Percentiles rank a stretch among this genome's conserved stretches.
Evolutionary conservation across 2,888 invertebrate species (phyloP).

Genomic region (Drosophila lutescens): DNA sequence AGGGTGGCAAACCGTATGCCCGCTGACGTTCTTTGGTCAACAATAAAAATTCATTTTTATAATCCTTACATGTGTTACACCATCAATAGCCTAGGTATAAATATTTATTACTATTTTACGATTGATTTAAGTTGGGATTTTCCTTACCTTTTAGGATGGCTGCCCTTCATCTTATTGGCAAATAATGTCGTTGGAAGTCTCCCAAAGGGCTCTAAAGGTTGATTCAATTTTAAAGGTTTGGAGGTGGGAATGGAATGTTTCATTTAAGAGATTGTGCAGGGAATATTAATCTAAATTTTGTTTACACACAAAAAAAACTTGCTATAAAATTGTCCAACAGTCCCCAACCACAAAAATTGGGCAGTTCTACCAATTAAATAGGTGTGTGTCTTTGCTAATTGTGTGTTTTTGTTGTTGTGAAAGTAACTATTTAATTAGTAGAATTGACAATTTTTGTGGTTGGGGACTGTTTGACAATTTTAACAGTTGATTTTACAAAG

Average conservation of each 20-base stretch:
- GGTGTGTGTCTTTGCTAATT: too few relatives aligned
- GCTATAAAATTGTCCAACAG: too few relatives aligned
- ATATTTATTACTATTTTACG: slow-evolving; percentile 78
- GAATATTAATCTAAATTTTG: too few relatives aligned
- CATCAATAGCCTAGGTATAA: slow-evolving; percentile 59
- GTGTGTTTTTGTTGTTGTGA: too few relatives aligned
- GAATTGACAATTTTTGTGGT: too few relatives aligned
- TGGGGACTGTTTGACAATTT: too few relatives aligned
- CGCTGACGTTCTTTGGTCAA: slow-evolving; percentile 57
- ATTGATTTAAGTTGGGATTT: slow-evolving; percentile 65
- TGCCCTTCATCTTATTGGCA: slow-evolving; percentile 28
- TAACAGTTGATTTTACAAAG: too few relatives aligned
- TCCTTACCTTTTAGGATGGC: slow-evolving; percentile 30
- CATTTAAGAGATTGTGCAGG: not conserved
- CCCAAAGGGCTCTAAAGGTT: not conserved
- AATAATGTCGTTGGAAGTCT: slow-evolving; percentile 60
- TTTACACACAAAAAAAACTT: too few relatives aligned
- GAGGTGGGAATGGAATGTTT: not conserved
- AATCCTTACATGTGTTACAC: slow-evolving; percentile 73
- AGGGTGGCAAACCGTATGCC: not conserved
- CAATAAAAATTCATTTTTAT: slow-evolving; percentile 77
- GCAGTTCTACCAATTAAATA: too few relatives aligned
- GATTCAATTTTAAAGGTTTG: slow-evolving; percentile 5
- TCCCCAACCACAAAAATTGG: too few relatives aligned
- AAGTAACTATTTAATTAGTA: too few relatives aligned